These are phyloP conservation scores for Nasonovia ribisnigri DNA, from an alignment of 2,888 invertebrate species.

Conservation along the genomic window DNA sequence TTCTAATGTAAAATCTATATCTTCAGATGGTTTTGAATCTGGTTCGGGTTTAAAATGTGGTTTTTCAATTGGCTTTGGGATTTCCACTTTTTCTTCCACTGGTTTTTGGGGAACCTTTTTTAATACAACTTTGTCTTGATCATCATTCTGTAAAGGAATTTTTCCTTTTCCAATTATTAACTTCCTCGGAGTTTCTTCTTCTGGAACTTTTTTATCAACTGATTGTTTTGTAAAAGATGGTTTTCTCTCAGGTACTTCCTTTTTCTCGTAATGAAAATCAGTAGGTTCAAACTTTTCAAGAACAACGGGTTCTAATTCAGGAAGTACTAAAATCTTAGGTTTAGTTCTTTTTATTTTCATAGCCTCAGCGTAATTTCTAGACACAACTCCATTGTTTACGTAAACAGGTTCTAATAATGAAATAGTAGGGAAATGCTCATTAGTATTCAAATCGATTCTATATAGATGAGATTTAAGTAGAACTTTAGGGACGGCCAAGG, in stretches of 20 bases:
- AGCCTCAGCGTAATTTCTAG: constrained; percentile 69
- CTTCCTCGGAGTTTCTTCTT: constrained; percentile 71
- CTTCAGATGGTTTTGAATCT: constrained; percentile 67
- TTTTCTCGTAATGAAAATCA: constrained; percentile 62
- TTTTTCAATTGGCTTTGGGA: constrained; percentile 67
- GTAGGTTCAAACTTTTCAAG: constrained; percentile 68
- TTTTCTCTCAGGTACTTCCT: constrained; percentile 69
- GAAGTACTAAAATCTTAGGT: constrained; percentile 67
- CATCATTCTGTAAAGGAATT: constrained; percentile 69
- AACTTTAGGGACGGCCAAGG: constrained; percentile 75
- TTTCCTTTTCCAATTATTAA: constrained; percentile 74
- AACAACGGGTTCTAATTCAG: constrained; percentile 67
- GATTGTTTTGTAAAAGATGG: constrained; percentile 66
- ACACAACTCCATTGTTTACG: constrained; percentile 69
- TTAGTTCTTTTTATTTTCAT: constrained; percentile 68
- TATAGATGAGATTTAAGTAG: constrained; percentile 81
- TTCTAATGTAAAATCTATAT: constrained; percentile 67
- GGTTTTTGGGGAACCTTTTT: constrained; percentile 70
- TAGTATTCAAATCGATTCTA: constrained; percentile 72
- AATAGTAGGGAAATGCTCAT: constrained; percentile 70
- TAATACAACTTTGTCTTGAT: constrained; percentile 71
- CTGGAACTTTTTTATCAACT: constrained; percentile 69
- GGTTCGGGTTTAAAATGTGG: constrained; percentile 68
- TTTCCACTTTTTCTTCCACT: constrained; percentile 67
- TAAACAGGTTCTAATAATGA: constrained; percentile 69